Conservation (phyloP, 53 echinoderm and acorn worm genomes). For the Luidia sarsii region DNA sequence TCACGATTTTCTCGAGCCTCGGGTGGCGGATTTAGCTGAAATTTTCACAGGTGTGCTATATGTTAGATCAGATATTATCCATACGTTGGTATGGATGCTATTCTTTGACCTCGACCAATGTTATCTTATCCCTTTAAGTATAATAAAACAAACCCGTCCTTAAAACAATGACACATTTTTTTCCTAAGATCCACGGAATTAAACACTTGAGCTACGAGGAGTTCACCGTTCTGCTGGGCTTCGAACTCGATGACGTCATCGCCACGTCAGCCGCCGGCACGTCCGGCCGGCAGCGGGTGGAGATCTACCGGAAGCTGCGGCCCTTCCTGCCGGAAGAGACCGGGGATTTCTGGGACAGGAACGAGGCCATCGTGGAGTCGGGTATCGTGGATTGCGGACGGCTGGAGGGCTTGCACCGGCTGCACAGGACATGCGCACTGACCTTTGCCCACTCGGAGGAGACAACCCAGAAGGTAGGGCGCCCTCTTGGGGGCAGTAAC, state of each 20-base stretch:
- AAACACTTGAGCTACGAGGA: slow-evolving; percentile 13
- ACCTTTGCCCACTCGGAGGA: background rate
- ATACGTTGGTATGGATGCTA: no score
- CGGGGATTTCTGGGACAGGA: slow-evolving; percentile 16
- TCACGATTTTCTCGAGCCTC: no score
- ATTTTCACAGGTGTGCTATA: no score
- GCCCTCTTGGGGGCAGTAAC: no score
- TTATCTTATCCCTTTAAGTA: no score
- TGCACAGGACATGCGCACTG: background rate
- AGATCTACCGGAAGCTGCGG: background rate
- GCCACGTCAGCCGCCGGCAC: background rate
- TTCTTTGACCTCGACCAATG: no score
- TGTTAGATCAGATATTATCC: no score
- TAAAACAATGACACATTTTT: no score
- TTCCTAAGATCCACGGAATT: slow-evolving; percentile 12
- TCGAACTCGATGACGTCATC: slow-evolving; percentile 6
- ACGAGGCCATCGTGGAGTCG: background rate
- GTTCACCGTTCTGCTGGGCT: slow-evolving; percentile 10
- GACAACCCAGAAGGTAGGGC: background rate
- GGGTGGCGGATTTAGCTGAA: no score
- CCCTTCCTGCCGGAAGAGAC: slow-evolving; percentile 18
- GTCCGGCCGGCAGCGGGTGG: background rate
- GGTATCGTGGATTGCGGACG: background rate
- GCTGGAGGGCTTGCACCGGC: background rate
- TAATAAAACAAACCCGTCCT: no score